These are phyloP conservation scores for Prosopocoilus inquinatus DNA, from an alignment of 2,888 invertebrate genomes.

Conservation along the genomic window DNA sequence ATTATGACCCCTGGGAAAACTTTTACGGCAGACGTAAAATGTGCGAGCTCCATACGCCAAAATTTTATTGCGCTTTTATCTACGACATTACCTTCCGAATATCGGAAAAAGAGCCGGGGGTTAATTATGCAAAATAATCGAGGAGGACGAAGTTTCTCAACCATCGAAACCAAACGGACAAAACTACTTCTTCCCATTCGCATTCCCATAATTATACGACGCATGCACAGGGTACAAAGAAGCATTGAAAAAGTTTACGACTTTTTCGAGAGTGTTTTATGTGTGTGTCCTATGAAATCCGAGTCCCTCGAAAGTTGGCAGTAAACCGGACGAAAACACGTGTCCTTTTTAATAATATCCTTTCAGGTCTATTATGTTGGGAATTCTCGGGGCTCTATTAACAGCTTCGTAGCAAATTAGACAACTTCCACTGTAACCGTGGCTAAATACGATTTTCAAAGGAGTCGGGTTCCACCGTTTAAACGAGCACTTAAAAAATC, in stretches of 20 bases:
- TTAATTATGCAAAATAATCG: no score
- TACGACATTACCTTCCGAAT: background rate
- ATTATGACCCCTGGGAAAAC: slow-evolving; percentile 2
- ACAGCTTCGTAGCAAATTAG: slow-evolving; percentile 31
- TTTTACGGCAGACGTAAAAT: slow-evolving; percentile 2
- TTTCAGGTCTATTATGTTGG: slow-evolving; percentile 16
- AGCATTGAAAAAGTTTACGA: no score
- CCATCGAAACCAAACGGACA: no score
- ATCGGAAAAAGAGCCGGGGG: background rate
- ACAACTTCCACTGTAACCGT: slow-evolving; percentile 28
- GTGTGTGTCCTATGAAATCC: slow-evolving; percentile 5
- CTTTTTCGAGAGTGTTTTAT: background rate
- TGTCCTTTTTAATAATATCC: slow-evolving; percentile 22
- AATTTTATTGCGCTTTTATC: slow-evolving; percentile 1
- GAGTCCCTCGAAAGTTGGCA: slow-evolving; percentile 28
- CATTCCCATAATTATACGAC: no score
- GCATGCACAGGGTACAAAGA: no score
- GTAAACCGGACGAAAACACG: slow-evolving; percentile 29
- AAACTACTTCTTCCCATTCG: no score
- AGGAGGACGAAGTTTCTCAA: no score
- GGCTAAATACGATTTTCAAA: slow-evolving; percentile 22
- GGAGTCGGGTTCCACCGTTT: slow-evolving; percentile 11
- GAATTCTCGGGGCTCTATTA: slow-evolving; percentile 21
- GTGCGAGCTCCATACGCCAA: background rate
- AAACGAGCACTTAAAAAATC: slow-evolving; percentile 14